Base-by-base conservation (phyloP, 2,888 invertebrate species). In the Caenorhabditis sp. region DNA sequence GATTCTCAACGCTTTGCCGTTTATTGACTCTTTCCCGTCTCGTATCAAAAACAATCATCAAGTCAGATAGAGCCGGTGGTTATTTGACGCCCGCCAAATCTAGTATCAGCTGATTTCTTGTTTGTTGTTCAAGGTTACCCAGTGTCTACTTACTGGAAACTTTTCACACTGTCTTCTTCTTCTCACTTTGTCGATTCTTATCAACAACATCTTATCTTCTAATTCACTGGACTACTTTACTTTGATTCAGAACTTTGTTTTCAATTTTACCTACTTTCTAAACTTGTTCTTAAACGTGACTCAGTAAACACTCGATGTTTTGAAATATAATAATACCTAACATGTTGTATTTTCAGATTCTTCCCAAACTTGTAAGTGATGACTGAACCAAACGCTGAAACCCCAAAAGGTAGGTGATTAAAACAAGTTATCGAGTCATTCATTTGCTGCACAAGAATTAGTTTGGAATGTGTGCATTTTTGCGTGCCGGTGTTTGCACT, bases 401-500 rank as follows among this genome's bases (percentile, higher is more conserved):
- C 53, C n/a, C 44, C n/a, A 1, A 67, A 76, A 76, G 76, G 76
- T 76, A 32, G 11, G 58, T 60, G 3, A 26, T 26, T 18, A 20
- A 13, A 53, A 50, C 18, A 20, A 4, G 9, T 32, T 32, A 9
- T 50, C 13, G 22, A 2, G 24, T 5, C 13, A 26, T 11, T 20
- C 26, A 11, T 24, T 13, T 6, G 55, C 6, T 4, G 51, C 1
- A 28, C 3, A n/a, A 20, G 1, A 20, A 18, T 47, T 47, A 47
- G n/a, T 9, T 18, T 47, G 47, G 9, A 13, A 15, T 47, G 50
- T 64, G 64, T 72, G 72, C 64, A 50, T 58, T 13, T 9, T 22
- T 24, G 24, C 72, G 72, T 72, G 35, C 15, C 20, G 50, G 72
- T 72, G 72, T 64, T 56, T 64, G 64, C 72, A 72, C 71, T 13